Evolutionary conservation across 2,797 vertebrate genomes (phyloP).

Genomic region (Podargus strigoides): DNA sequence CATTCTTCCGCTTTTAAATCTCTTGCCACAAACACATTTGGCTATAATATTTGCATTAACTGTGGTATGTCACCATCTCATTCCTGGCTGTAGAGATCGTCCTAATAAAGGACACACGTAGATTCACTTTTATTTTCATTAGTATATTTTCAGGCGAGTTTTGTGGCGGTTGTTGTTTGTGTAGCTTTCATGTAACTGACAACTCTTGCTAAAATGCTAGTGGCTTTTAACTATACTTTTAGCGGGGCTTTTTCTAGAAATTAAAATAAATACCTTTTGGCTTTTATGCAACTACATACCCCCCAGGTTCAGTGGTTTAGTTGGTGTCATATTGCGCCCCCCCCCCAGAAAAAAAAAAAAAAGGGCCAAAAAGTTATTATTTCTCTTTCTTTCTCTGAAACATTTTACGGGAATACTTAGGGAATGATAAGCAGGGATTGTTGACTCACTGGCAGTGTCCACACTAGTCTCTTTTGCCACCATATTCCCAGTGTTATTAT

Average conservation of each 20-base stretch:
- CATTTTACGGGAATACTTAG: neutral
- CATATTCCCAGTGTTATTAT: neutral
- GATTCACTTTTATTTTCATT: neutral
- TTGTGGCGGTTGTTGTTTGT: neutral
- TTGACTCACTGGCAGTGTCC: neutral
- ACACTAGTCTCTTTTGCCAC: neutral
- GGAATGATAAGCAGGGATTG: neutral
- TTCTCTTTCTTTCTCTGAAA: neutral
- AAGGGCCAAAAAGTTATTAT: neutral
- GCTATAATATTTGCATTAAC: neutral
- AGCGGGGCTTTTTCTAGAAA: neutral
- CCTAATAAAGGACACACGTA: neutral
- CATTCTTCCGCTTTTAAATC: neutral
- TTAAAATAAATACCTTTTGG: neutral
- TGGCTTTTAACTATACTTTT: neutral
- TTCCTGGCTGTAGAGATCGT: neutral
- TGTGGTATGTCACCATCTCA: neutral
- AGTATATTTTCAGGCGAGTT: neutral
- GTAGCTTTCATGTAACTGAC: neutral
- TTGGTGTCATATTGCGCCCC: neutral
- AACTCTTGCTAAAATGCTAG: neutral
- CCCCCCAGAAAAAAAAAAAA: too few species aligned
- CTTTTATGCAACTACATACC: neutral
- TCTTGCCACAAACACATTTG: neutral
- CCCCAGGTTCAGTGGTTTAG: neutral